A percentile compares a stretch with the other conserved stretches of the same genome.
These are phyloP conservation scores for Arrhamphus sclerolepis DNA, from an alignment of 2,797 vertebrate species.

Conservation along the genomic window DNA sequence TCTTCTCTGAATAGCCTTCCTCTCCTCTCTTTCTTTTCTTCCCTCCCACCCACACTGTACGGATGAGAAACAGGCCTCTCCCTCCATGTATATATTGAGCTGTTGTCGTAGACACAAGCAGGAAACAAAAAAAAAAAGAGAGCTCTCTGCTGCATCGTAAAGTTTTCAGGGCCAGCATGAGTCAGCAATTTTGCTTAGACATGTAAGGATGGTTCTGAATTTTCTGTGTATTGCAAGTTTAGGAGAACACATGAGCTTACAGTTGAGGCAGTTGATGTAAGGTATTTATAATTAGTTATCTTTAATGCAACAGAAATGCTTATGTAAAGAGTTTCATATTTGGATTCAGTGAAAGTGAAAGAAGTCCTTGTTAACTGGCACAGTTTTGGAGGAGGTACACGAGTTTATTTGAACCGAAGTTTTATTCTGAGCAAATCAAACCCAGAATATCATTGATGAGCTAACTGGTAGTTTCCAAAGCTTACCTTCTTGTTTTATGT, in stretches of 20 bases:
- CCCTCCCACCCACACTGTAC: no score
- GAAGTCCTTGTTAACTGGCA: no score
- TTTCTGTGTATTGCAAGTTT: not conserved
- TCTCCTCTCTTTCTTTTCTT: not conserved
- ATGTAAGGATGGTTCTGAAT: constrained; percentile 8
- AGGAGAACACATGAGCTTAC: not conserved
- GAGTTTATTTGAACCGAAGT: no score
- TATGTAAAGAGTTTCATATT: no score
- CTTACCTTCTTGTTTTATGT: no score
- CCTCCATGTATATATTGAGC: constrained; percentile 12
- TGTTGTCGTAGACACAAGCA: constrained; percentile 12
- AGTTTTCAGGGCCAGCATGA: constrained; percentile 44
- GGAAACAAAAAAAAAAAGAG: not conserved
- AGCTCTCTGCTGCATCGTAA: constrained; percentile 1
- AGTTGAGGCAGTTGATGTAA: not conserved
- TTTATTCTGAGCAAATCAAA: no score
- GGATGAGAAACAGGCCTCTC: not conserved
- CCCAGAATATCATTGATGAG: no score
- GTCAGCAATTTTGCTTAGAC: constrained; percentile 34
- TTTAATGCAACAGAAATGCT: no score
- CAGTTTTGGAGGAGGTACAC: no score
- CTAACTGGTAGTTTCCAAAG: no score
- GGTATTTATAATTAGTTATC: no score
- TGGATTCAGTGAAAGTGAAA: no score
- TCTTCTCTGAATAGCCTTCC: constrained; percentile 31